Conservation (phyloP, 1,140 invertebrate genomes). For the Drosophila kepulauana region DNA sequence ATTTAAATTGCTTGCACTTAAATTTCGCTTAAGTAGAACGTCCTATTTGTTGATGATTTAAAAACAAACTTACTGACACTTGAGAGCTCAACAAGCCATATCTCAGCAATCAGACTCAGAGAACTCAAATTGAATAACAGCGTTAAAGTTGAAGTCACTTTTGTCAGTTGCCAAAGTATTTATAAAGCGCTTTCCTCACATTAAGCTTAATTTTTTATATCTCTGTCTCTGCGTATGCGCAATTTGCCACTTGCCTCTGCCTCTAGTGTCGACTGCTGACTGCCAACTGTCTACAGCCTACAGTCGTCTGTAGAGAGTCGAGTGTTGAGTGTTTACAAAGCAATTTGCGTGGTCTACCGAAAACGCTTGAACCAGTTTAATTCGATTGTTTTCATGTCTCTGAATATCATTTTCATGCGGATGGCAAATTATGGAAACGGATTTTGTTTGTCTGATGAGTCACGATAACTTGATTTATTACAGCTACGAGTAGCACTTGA, state of each 20-base stretch:
- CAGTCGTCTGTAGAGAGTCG: constrained; percentile 5
- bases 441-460: constrained; percentile 22
- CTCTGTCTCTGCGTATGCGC: constrained; percentile 65
- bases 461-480: constrained; percentile 25
- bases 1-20: neutral
- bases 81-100: constrained; percentile 15
- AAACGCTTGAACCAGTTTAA: constrained; percentile 21
- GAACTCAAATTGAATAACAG: constrained; percentile 68
- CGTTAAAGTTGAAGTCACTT: constrained; percentile 52
- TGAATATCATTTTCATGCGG: constrained; percentile 25
- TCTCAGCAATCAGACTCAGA: constrained; percentile 27
- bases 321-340: constrained; percentile 63
- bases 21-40: neutral
- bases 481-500: constrained; percentile 3
- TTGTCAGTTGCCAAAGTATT: constrained; percentile 71
- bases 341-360: constrained; percentile 60
- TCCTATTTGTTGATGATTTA: constrained; percentile 2
- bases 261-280: constrained; percentile 1
- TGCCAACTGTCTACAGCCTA: constrained; percentile 9
- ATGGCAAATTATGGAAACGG: constrained; percentile 21
- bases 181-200: constrained; percentile 70
- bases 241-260: constrained; percentile 52
- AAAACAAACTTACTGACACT: constrained; percentile 19
- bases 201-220: constrained; percentile 67
- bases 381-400: constrained; percentile 35